Evolutionary conservation across 2,888 invertebrate species (phyloP), one percentile per base, ranked within the genome.

Genomic region (Deroplatys truncata): DNA sequence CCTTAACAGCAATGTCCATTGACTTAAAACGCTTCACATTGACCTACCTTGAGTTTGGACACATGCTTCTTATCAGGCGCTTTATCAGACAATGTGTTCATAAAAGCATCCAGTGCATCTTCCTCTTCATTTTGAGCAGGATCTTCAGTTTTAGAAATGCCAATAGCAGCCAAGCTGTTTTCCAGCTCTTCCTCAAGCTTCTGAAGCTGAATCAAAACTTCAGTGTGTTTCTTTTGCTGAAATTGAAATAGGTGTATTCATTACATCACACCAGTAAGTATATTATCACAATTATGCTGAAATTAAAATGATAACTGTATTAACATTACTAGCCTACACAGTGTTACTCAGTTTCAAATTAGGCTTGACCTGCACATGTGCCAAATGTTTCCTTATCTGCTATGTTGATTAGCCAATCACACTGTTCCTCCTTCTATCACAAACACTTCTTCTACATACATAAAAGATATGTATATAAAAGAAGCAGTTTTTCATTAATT

Each of bases 31-130:
- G 16, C 13, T 84, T 13, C 28, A 84, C 84, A 84, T 72, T 15
- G 0, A 91, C 91, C 91, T 92, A 95, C 95, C 92, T 94, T 94
- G 28, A 94, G 92, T 91, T 94, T 94, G n/a, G 94, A 94, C 84
- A 96, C 94, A 91, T 96, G 96, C 1, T 96, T 95, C 93, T 96
- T 97, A 88, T 95, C 95, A 28, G 96, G 94, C 49, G 94, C 94
- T 0, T 94, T 94, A 29, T 94, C 92, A 90, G 93, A 94, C 82
- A 98, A 93, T 82, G 94, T 95, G 82, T 95, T 95, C 98, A 99
- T 98, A 93, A 95, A 99, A 9, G 95, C 95, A 92, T 99, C 99
- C 86, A 99, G 93, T 2, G 97, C 96, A 92, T 98, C 98, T 84
- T 94, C 94, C 13, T 96, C 96, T 15, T 93, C 93, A 28, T 85